Evolutionary conservation across 2,113 vertebrate genomes (phyloP).

Genomic region (Chauna torquata): DNA sequence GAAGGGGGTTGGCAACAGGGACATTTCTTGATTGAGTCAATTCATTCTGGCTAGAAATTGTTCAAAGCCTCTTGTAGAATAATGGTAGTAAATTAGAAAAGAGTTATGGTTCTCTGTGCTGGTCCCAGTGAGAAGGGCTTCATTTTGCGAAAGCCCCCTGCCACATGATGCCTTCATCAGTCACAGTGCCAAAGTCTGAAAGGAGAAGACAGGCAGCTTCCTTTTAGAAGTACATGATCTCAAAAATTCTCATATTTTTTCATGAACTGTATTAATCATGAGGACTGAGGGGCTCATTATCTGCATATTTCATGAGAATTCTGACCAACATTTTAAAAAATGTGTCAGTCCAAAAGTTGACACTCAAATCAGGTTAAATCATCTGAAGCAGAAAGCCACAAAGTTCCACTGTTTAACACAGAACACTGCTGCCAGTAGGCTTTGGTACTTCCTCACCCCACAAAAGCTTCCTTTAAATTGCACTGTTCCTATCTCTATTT

Average conservation of each 20-base stretch:
- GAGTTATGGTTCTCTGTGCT: neutral
- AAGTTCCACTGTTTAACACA: neutral
- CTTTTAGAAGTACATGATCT: neutral
- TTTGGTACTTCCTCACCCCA: neutral
- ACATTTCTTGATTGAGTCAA: neutral
- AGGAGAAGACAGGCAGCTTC: neutral
- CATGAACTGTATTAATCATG: neutral
- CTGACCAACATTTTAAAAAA: neutral
- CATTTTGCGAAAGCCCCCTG: neutral
- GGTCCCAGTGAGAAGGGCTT: neutral
- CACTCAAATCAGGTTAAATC: neutral
- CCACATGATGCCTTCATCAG: neutral
- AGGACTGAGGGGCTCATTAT: neutral
- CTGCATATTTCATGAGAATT: constrained; percentile 4
- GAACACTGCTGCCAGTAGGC: neutral
- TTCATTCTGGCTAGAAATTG: neutral
- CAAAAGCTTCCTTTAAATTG: neutral
- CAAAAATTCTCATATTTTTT: neutral
- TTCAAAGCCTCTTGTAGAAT: neutral
- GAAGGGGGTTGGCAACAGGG: neutral
- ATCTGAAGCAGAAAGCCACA: neutral
- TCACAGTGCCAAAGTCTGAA: neutral
- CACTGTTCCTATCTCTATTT: neutral
- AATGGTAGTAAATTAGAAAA: neutral
- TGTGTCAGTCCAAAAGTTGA: neutral